Base-by-base conservation (phyloP, 2,113 vertebrate species). In the Oncorhynchus gorbuscha region DNA sequence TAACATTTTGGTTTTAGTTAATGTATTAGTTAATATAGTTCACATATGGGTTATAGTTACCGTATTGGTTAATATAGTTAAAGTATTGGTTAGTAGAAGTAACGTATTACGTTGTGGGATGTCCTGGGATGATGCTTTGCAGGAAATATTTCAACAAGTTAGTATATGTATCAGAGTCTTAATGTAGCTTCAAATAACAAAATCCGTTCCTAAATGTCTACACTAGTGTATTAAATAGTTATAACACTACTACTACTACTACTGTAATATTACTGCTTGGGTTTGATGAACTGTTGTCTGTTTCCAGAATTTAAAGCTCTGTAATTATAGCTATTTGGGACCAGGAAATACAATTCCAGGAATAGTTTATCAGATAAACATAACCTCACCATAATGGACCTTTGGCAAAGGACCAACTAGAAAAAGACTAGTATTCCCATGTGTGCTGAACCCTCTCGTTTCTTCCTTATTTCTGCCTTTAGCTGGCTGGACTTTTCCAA, bases 381-480 rank as follows among this genome's bases (percentile, higher is more conserved):
- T 49, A 26, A 70, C 69, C 11, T 22, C 45, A 7, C 45, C 69
- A 48, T 70, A n/a, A 70, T 48, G 35, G 39, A 8, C 30, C 20
- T 69, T 69, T 35, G 68, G 68, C 68, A 69, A 45, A 11, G 8
- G 68, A 70, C 35, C 69, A 70, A 39, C 22, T 70, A 49, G 22
- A 70, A 79, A 69, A 80, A 72, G 68, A 22, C 26, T 49, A 22
- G 12, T 55, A 22, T 59, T 86, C 67, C 81, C 81, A 70, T 69
- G 74, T 82, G 77, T 24, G n/a, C 69, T 26, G 35, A 73, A 32
- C 80, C 48, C 73, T 69, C 76, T 69, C 32, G 0, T 20, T 62
- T 78, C 67, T 78, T 79, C 65, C 66, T 76, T 61, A 28, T 69
- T 67, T 75, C 61, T 69, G 70, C 16, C 66, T 66, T 84, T 61